A percentile compares a stretch with the other conserved stretches of the same genome.
Conservation (phyloP, 64 coral and sea anemone species). For the Hydrozoanthus tunicans region DNA sequence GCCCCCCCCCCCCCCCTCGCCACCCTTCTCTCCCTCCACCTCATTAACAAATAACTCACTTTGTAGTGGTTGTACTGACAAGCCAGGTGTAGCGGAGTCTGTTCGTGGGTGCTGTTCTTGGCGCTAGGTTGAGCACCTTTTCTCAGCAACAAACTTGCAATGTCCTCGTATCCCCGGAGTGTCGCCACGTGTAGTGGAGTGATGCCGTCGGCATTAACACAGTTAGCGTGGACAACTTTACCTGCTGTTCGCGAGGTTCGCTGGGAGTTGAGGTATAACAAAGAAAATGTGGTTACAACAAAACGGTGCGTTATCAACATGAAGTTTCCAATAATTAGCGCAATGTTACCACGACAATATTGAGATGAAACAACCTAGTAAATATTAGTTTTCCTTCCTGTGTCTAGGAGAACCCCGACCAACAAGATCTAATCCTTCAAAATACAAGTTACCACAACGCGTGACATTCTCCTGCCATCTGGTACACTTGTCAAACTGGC, state of each 20-base stretch:
- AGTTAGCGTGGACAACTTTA: slow-evolving; percentile 74
- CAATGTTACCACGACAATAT: too few relatives aligned
- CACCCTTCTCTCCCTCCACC: too few relatives aligned
- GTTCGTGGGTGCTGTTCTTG: slow-evolving; percentile 67
- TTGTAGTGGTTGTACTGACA: slow-evolving; percentile 88
- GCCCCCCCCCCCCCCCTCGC: too few relatives aligned
- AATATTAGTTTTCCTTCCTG: too few relatives aligned
- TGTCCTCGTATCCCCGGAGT: slow-evolving; percentile 74
- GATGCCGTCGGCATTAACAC: slow-evolving; percentile 72
- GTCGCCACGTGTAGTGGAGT: slow-evolving; percentile 91
- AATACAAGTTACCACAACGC: slow-evolving; percentile 55
- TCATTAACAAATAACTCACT: slow-evolving; percentile 15
- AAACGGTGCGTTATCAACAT: background rate
- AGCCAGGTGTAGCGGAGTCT: slow-evolving; percentile 77
- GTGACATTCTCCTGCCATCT: slow-evolving; percentile 74
- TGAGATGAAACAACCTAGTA: too few relatives aligned
- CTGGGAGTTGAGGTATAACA: slow-evolving; percentile 3
- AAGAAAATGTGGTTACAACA: background rate
- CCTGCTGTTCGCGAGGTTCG: slow-evolving; percentile 54
- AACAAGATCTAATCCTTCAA: too few relatives aligned
- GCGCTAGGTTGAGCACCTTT: slow-evolving; percentile 65
- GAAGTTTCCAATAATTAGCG: too few relatives aligned
- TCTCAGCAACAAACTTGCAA: slow-evolving; percentile 72
- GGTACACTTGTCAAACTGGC: slow-evolving; percentile 94
- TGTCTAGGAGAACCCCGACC: too few relatives aligned